Evolutionary conservation across 2,113 vertebrate species (phyloP).

Genomic region (Notechis scutatus): DNA sequence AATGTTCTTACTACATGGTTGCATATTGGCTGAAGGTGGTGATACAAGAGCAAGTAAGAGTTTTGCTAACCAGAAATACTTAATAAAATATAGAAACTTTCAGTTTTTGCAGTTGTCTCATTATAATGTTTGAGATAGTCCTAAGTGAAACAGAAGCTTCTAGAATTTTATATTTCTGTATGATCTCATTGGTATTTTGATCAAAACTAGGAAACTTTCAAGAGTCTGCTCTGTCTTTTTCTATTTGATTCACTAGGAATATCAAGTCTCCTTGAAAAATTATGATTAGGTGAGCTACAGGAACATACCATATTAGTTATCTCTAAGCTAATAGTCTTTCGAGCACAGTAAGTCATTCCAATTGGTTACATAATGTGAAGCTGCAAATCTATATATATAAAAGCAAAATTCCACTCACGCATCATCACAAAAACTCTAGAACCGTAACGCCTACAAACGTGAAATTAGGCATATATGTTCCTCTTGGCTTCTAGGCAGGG

Average conservation of each 20-base stretch:
- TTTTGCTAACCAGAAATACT: background rate
- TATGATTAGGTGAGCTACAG: background rate
- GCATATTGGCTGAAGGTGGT: slow-evolving; percentile 80
- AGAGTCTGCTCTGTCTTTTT: background rate
- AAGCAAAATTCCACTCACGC: too few relatives aligned
- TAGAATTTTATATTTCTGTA: background rate
- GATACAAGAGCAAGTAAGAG: slow-evolving; percentile 93
- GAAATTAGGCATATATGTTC: too few relatives aligned
- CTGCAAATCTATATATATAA: background rate
- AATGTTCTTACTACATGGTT: slow-evolving; percentile 74
- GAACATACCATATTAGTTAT: background rate
- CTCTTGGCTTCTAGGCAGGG: too few relatives aligned
- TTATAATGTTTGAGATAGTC: background rate
- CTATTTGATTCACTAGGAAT: background rate
- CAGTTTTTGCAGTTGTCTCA: background rate
- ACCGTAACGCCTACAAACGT: too few relatives aligned
- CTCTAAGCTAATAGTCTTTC: background rate
- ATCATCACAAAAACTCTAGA: too few relatives aligned
- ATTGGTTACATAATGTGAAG: background rate
- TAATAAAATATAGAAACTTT: slow-evolving; percentile 9
- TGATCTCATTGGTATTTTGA: background rate
- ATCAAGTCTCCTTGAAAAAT: background rate
- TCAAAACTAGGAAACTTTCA: background rate
- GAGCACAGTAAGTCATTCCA: background rate
- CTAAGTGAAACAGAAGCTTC: background rate